Percentiles rank a stretch among this genome's conserved stretches.
These are phyloP conservation scores for Drosophila takahashii DNA, from an alignment of 1,140 invertebrate species.

Conservation along the genomic window DNA sequence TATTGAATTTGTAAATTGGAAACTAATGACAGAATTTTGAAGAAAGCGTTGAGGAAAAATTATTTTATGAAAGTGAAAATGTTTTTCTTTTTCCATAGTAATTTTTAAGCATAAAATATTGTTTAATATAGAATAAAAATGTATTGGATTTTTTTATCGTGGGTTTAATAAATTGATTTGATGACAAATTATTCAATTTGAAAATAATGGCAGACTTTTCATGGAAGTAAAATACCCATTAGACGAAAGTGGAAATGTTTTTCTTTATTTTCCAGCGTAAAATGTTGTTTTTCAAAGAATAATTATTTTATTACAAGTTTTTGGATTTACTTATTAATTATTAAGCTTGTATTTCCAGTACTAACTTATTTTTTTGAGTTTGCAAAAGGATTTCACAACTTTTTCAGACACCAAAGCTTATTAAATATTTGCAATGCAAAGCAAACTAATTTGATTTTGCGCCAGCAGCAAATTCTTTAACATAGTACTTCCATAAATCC, in stretches of 20 bases:
- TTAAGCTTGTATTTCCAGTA: too few species aligned
- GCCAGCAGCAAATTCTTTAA: neutral
- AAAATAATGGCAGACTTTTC: too few species aligned
- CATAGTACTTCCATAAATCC: neutral
- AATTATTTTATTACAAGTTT: neutral
- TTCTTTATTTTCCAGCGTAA: too few species aligned
- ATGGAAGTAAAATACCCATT: too few species aligned
- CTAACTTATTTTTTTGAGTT: too few species aligned
- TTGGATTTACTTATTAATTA: too few species aligned
- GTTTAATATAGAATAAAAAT: too few species aligned
- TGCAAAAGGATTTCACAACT: neutral
- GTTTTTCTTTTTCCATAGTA: neutral
- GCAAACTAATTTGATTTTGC: neutral
- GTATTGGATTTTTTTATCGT: too few species aligned
- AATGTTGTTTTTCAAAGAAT: neutral
- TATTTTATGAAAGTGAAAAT: neutral
- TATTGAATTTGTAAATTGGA: slow-evolving; percentile 4
- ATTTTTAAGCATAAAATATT: too few species aligned
- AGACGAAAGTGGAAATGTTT: neutral
- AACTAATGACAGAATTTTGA: neutral
- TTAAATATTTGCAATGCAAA: neutral
- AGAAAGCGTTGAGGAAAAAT: neutral
- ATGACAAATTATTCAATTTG: too few species aligned
- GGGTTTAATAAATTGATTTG: too few species aligned
- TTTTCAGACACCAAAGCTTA: neutral